Evolutionary conservation across 2,888 invertebrate genomes (phyloP), one percentile per base, ranked within the genome.

Genomic region (Dasysyrphus albostriatus): DNA sequence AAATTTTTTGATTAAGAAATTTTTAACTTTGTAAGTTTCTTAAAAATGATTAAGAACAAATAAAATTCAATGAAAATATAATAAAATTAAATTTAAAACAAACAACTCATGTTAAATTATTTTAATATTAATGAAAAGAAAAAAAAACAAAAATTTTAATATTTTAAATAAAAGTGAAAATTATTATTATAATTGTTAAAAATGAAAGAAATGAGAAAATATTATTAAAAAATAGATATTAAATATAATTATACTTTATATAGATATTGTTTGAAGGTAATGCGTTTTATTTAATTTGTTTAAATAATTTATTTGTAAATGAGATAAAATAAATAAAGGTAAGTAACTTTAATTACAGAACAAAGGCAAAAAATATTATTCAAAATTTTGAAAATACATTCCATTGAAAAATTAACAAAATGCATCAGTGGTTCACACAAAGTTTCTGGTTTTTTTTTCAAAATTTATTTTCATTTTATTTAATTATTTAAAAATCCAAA

Each of bases 221-320:
- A 67, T 19, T 32, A 78, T 69, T 73, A 63, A 54, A 75, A n/a
- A 54, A 70, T 70, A 83, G 47, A 74, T 74, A 70, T 51, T 73
- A 51, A 69, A 69, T 54, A 69, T 54, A 69, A 69, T 54, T 9
- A 74, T 75, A 79, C 69, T 83, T 70, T 75, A 79, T 74, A 79
- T 65, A 79, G 63, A 79, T 70, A 83, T 65, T 63, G 79, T 83
- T 83, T 75, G 79, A 79, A 75, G 42, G 42, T 8, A 19, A 29
- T 24, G 69, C 51, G 79, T 79, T 83, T 83, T 65, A 75, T 79
- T 79, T 29, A 14, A 8, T n/a, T 37, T 0, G 0, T 54, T 24
- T 5, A 1, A 32, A 6, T 32, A n/a, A n/a, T n/a, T n/a, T 32
- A 32, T 32, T 32, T 32, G 3, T 24, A 24, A 2, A 24, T 24